Percentiles rank a stretch among this genome's conserved stretches.
These are phyloP conservation scores for Dryobotodes eremita DNA, from an alignment of 2,888 invertebrate species.

Conservation along the genomic window DNA sequence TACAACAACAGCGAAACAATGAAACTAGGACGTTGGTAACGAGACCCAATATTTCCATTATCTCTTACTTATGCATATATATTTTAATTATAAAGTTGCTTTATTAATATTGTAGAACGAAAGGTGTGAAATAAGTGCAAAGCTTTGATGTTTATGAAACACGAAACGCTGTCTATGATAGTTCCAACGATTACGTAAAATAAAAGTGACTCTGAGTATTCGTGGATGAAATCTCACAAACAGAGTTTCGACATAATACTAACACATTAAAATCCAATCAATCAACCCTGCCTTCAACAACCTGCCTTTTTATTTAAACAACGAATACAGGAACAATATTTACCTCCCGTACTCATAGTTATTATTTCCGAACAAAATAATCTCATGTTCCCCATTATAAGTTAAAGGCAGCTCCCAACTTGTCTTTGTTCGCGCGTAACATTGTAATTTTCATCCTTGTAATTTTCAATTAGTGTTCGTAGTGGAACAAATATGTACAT, in stretches of 20 bases:
- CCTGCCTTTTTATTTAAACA: constrained; percentile 16
- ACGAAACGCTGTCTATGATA: not conserved
- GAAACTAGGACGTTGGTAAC: constrained; percentile 23
- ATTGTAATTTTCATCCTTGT: constrained; percentile 62
- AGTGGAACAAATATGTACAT: constrained; percentile 66
- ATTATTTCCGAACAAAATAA: constrained; percentile 30
- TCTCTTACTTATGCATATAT: constrained; percentile 30
- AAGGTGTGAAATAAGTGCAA: constrained; percentile 9
- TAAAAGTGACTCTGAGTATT: not conserved
- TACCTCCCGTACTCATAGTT: not conserved
- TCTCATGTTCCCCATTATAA: constrained; percentile 29
- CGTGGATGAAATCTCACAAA: not conserved
- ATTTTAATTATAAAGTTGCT: constrained; percentile 46
- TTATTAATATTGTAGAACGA: constrained; percentile 27
- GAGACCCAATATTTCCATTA: constrained; percentile 41
- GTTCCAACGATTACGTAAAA: not conserved
- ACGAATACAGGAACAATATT: constrained; percentile 19
- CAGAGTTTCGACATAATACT: constrained; percentile 1
- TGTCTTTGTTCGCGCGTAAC: constrained; percentile 53
- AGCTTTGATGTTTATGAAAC: not conserved
- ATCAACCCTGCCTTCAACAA: constrained; percentile 20
- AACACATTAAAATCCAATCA: constrained; percentile 26
- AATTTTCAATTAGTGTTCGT: constrained; percentile 66
- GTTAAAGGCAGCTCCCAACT: constrained; percentile 27
- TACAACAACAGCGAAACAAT: constrained; percentile 30